phyloP scores from a whole-genome alignment of 2,888 invertebrate species.

The Himalopsyche anomala region DNA sequence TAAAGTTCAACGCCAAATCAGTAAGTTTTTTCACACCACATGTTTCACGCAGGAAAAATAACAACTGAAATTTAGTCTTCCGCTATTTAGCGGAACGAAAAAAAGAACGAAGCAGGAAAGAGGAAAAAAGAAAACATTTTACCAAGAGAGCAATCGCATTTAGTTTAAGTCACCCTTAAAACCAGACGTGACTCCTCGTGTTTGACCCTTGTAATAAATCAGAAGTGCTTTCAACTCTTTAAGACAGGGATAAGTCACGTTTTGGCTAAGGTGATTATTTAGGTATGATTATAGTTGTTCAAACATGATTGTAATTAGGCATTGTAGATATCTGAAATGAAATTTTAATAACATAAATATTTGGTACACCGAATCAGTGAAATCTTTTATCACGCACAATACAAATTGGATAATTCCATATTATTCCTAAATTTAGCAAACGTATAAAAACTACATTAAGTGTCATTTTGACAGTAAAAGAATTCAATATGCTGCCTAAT shows the following conservation, averaged over 20 bases:
- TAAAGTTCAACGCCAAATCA: neutral
- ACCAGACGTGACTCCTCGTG: constrained; percentile 58
- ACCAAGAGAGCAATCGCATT: constrained; percentile 54
- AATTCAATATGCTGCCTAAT: too few species aligned
- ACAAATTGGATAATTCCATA: too few species aligned
- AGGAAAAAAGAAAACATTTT: constrained; percentile 3
- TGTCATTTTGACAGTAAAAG: too few species aligned
- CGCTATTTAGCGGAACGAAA: neutral
- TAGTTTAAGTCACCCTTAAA: constrained; percentile 56
- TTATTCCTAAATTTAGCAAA: too few species aligned
- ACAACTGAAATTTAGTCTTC: neutral
- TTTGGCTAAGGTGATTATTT: neutral
- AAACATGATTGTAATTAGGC: too few species aligned
- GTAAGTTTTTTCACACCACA: neutral
- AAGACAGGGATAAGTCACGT: constrained; percentile 14
- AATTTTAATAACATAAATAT: too few species aligned
- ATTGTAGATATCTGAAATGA: too few species aligned
- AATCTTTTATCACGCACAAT: too few species aligned
- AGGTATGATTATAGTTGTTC: too few species aligned
- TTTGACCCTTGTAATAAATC: constrained; percentile 60
- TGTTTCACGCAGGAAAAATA: neutral
- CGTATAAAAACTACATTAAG: too few species aligned
- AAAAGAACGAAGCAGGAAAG: neutral
- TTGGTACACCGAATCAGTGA: too few species aligned
- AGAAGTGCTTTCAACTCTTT: constrained; percentile 57